These are phyloP conservation scores for Octomys mimax DNA, from an alignment of 2,797 vertebrate species.

Conservation along the genomic window DNA sequence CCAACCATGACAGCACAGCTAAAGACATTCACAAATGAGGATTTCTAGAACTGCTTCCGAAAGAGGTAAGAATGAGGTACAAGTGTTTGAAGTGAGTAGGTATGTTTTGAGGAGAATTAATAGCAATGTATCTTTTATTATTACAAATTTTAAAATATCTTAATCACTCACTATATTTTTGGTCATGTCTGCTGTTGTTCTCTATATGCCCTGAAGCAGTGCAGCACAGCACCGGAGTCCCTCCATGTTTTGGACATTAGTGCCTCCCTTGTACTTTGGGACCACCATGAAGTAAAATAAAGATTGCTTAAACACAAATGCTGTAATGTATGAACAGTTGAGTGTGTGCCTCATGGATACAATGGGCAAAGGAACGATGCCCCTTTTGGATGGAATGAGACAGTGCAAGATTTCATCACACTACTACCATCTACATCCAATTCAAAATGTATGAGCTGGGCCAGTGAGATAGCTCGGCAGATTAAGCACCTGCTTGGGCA, in stretches of 20 bases:
- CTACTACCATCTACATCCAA: background rate
- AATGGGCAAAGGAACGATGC: background rate
- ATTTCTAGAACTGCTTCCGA: background rate
- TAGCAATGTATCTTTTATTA: background rate
- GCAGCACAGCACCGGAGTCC: background rate
- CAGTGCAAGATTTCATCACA: background rate
- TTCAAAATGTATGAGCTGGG: background rate
- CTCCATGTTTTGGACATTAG: background rate
- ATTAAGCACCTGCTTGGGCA: no score
- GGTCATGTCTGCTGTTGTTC: background rate
- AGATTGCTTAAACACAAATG: background rate
- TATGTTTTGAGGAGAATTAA: background rate
- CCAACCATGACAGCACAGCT: background rate
- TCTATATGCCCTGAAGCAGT: background rate
- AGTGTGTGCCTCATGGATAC: background rate
- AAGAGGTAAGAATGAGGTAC: background rate
- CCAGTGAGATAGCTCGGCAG: no score
- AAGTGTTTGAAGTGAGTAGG: background rate
- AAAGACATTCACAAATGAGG: background rate
- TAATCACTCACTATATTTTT: background rate
- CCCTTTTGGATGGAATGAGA: no score
- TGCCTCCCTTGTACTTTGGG: background rate
- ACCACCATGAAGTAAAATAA: background rate
- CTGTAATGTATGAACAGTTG: background rate
- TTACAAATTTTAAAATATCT: background rate